Evolutionary conservation across 1,140 invertebrate species (phyloP).

Genomic region (silkworm (Bombyx mori)): ASM3026992v2 NC_085121.1:420001-420500

Average conservation of each 20-base stretch:
- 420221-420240: neutral
- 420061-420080: slow-evolving; percentile 85
- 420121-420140: slow-evolving; percentile 84
- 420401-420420: too few species aligned
- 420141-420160: slow-evolving; percentile 85
- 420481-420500: too few species aligned
- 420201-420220: slow-evolving; percentile 51
- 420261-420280: neutral
- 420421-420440: too few species aligned
- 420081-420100: slow-evolving; percentile 92
- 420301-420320: too few species aligned
- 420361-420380: too few species aligned
- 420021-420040: too few species aligned
- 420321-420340: too few species aligned
- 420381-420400: too few species aligned
- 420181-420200: slow-evolving; percentile 85
- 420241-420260: neutral
- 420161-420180: slow-evolving; percentile 88
- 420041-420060: slow-evolving; percentile 28
- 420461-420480: too few species aligned
- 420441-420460: too few species aligned
- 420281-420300: neutral
- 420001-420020: slow-evolving; percentile 7
- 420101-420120: slow-evolving; percentile 75
- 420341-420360: too few species aligned